Evolutionary conservation across 2,113 vertebrate genomes (phyloP).

Genomic region (Aegypius monachus): DNA sequence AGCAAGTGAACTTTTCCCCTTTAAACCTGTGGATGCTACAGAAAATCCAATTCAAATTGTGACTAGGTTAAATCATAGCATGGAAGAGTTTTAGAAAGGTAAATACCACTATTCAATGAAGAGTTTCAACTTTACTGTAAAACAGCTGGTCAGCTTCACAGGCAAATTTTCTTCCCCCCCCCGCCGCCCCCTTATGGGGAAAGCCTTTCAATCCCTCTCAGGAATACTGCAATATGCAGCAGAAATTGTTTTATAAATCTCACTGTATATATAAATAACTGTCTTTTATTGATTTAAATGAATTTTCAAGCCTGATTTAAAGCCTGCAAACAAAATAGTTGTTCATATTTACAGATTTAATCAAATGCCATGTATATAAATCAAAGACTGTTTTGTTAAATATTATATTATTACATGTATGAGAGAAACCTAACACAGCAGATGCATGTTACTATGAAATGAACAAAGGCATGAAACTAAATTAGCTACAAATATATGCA

Average conservation of each 20-base stretch:
- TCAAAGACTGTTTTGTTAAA: background rate
- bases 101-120: background rate
- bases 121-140: background rate
- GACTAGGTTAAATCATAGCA: background rate
- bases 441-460: background rate
- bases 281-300: background rate
- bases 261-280: background rate
- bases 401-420: background rate
- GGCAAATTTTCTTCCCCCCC: background rate
- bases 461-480: background rate
- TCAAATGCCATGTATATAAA: background rate
- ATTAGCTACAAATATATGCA: background rate
- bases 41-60: background rate
- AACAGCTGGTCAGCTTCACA: background rate
- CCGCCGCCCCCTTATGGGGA: background rate
- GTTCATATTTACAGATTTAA: background rate
- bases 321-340: background rate
- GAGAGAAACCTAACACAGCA: background rate
- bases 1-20: constrained; percentile 40
- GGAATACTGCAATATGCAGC: background rate
- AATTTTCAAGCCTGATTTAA: background rate
- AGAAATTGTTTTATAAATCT: background rate
- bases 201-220: background rate
- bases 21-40: background rate
- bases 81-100: background rate